Base-by-base conservation (phyloP, 2,113 vertebrate species). In the Tretioscincus oriximinensis region DNA sequence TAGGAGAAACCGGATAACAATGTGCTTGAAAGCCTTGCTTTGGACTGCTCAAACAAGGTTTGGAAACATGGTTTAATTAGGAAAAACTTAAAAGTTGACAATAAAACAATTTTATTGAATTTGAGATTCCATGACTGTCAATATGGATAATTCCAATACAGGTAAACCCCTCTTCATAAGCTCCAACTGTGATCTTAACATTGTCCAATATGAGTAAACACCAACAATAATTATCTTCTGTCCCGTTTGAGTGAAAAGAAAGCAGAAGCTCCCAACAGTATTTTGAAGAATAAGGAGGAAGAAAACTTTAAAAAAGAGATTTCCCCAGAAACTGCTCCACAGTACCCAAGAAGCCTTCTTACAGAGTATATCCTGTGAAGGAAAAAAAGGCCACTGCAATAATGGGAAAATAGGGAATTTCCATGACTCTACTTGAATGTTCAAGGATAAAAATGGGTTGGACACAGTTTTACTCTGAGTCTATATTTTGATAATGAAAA, bases 371-470 rank as follows among this genome's bases (percentile, higher is more conserved):
- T 28, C n/a, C 28, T n/a, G 4, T 7, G 70, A 85, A 91, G 63
- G 28, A 60, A 85, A 84, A 28, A 71, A 20, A 63, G 47, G 80
- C 24, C 54, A 31, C 12, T 87, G 73, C 66, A 68, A 75, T 49
- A 18, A 12, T 6, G 14, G 22, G 16, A 18, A 2, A 81, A 41
- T 58, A 1, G 8, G 51, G 31, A 64, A 20, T n/a, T 58, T 20
- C 2, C 7, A 58, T 28, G 31, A 28, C 28, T 60, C n/a, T 26
- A 9, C 28, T 71, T 61, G 14, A 71, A 47, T 21, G 9, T 21
- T 45, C 28, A 21, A 9, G 21, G 7, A 71, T 47, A 80, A 49
- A 18, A 45, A 9, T 1, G 9, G 18, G 20, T 21, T 64, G 21
- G 61, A 11, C 35, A 41, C 35, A 41, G 35, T 41, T 41, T 41